Evolutionary conservation across 1,140 invertebrate species (phyloP).

Genomic region (Orius insidiosus): DNA sequence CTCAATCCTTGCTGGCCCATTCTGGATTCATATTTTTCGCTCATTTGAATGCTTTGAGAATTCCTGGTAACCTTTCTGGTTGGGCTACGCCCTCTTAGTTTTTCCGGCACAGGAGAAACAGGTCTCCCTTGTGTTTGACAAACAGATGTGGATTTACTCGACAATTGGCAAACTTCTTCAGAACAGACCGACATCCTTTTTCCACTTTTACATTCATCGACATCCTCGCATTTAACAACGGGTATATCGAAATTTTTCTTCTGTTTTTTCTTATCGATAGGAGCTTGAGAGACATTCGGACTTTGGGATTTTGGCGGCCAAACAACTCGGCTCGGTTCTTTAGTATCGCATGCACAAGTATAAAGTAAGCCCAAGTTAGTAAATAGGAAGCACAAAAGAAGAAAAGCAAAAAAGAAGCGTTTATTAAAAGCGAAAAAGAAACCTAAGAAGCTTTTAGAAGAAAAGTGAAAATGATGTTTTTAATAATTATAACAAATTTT

Average conservation of each 20-base stretch:
- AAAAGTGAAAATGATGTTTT: conserved; percentile 11
- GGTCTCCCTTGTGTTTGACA: conserved; percentile 8
- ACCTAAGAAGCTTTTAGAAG: conserved; percentile 8
- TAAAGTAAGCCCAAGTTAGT: conserved; percentile 2
- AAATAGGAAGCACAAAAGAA: background rate
- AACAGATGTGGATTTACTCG: conserved; percentile 7
- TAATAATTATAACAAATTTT: too few relatives aligned
- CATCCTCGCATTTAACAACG: too few relatives aligned
- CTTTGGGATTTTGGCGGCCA: too few relatives aligned
- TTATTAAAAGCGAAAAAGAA: conserved; percentile 8
- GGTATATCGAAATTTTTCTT: too few relatives aligned
- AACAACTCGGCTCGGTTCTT: too few relatives aligned
- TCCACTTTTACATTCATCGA: background rate
- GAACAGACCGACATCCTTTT: conserved; percentile 21
- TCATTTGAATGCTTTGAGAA: background rate
- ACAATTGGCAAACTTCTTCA: conserved; percentile 16
- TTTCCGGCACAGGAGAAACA: conserved; percentile 13
- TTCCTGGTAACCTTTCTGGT: conserved; percentile 1
- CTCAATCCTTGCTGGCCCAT: background rate
- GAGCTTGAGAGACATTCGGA: too few relatives aligned
- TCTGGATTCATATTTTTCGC: background rate
- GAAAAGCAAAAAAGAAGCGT: conserved; percentile 4
- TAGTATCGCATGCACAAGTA: background rate
- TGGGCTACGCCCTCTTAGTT: conserved; percentile 3
- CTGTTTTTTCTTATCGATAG: too few relatives aligned